phyloP scores from a whole-genome alignment of 2,888 invertebrate species.

The Plagodis pulveraria region DNA sequence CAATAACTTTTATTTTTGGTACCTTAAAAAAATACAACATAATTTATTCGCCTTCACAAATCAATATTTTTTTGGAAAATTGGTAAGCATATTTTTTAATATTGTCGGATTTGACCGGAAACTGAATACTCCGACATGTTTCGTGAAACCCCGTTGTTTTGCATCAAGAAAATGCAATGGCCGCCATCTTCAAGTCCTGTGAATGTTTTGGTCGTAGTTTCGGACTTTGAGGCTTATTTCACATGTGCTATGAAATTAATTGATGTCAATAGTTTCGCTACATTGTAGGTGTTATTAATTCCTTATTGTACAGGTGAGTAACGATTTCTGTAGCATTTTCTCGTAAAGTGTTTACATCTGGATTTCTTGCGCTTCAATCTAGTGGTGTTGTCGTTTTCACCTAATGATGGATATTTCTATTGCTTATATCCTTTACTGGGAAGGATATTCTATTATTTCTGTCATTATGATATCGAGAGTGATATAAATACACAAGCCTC shows the following conservation, averaged over 20 bases:
- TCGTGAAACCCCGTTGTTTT: conserved; percentile 86
- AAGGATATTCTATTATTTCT: conserved; percentile 39
- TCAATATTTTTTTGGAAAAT: too few relatives aligned
- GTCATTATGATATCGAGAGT: conserved; percentile 49
- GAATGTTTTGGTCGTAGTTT: conserved; percentile 89
- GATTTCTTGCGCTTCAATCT: conserved; percentile 85
- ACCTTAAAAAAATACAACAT: too few relatives aligned
- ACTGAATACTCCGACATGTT: conserved; percentile 69
- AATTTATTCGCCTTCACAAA: too few relatives aligned
- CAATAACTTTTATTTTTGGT: too few relatives aligned
- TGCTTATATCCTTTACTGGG: conserved; percentile 33
- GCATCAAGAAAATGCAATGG: conserved; percentile 93
- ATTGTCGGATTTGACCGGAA: conserved; percentile 63
- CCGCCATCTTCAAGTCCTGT: conserved; percentile 94
- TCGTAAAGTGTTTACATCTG: conserved; percentile 91
- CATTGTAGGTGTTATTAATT: conserved; percentile 68
- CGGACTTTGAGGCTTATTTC: conserved; percentile 76
- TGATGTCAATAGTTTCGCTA: conserved; percentile 73
- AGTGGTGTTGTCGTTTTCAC: conserved; percentile 83
- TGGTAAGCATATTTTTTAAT: background rate
- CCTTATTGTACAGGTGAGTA: conserved; percentile 71
- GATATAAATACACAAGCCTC: conserved; percentile 74
- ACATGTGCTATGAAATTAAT: conserved; percentile 77
- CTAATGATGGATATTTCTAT: conserved; percentile 62
- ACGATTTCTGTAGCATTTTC: conserved; percentile 62